Percentiles rank a stretch among this genome's conserved stretches.
phyloP scores from a whole-genome alignment of 2,113 vertebrate species.

The Pollachius pollachius region DNA sequence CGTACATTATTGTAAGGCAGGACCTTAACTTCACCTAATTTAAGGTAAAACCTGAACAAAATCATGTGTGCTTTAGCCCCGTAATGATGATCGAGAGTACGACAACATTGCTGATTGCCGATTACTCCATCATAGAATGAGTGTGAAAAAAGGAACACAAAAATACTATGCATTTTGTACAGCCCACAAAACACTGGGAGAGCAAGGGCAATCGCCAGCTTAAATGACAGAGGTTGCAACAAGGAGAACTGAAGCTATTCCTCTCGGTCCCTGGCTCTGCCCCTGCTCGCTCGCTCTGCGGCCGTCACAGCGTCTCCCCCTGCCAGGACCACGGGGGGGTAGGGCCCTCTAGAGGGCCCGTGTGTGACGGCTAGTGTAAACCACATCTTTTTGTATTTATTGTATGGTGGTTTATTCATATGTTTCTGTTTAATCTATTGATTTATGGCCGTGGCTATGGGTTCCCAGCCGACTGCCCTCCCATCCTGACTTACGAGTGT shows the following conservation, averaged over 20 bases:
- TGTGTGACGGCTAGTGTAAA: conserved; percentile 44
- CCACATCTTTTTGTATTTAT: conserved; percentile 63
- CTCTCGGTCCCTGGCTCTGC: too few species aligned
- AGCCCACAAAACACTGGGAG: too few species aligned
- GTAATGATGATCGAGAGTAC: neutral
- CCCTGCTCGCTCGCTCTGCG: too few species aligned
- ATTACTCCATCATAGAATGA: neutral
- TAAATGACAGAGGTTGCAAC: too few species aligned
- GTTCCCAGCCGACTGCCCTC: conserved; percentile 45
- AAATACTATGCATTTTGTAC: too few species aligned
- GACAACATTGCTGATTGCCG: neutral
- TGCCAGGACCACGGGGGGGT: neutral
- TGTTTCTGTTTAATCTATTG: conserved; percentile 68
- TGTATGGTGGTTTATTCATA: conserved; percentile 68
- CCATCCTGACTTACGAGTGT: conserved; percentile 47
- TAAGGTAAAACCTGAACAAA: neutral
- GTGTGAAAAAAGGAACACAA: neutral
- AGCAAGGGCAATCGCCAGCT: too few species aligned
- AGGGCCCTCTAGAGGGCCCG: neutral
- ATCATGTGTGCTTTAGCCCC: neutral
- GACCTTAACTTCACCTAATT: neutral
- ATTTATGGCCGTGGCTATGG: conserved; percentile 55
- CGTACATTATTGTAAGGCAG: neutral
- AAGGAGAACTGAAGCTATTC: too few species aligned
- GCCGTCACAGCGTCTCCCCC: neutral